phyloP scores from a whole-genome alignment of 2,797 vertebrate genomes.

The Chaetodon trifasciatus region DNA sequence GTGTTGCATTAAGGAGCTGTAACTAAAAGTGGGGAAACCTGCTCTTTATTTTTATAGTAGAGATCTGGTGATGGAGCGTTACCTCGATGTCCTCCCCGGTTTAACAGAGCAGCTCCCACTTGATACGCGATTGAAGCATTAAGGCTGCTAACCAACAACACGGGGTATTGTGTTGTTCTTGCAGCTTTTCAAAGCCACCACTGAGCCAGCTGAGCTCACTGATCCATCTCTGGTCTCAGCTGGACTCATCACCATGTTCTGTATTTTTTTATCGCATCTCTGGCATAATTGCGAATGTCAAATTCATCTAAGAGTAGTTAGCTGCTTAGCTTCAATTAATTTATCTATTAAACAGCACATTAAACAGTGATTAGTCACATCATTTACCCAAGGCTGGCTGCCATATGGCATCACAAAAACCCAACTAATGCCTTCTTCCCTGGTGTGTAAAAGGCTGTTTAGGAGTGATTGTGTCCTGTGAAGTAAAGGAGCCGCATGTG shows the following conservation, averaged over 20 bases:
- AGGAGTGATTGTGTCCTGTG: slow-evolving; percentile 40
- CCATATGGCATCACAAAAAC: slow-evolving; percentile 61
- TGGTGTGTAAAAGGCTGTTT: slow-evolving; percentile 40
- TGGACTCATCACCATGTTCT: not conserved
- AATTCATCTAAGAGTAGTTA: slow-evolving; percentile 60
- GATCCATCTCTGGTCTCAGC: not conserved
- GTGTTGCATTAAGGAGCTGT: not conserved
- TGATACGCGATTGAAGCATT: not conserved
- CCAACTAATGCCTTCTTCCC: slow-evolving; percentile 39
- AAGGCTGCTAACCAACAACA: not conserved
- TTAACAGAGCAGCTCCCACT: slow-evolving; percentile 13
- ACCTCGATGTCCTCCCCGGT: not conserved
- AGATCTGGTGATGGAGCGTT: slow-evolving; percentile 8
- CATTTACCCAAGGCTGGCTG: slow-evolving; percentile 52
- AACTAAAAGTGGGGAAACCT: not conserved
- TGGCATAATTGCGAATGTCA: slow-evolving; percentile 56
- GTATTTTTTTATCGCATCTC: slow-evolving; percentile 22
- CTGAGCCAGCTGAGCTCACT: not conserved
- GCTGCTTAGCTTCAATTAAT: slow-evolving; percentile 62
- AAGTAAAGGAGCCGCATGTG: not conserved
- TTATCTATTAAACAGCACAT: slow-evolving; percentile 68
- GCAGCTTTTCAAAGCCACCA: not conserved
- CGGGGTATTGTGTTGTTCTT: no score
- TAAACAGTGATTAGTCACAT: slow-evolving; percentile 59
- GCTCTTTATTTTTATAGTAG: slow-evolving; percentile 1